A percentile compares a stretch with the other conserved stretches of the same genome.
These are phyloP conservation scores for Cheirogaleus major DNA, from an alignment of 2,797 vertebrate genomes.

Conservation along the genomic window DNA sequence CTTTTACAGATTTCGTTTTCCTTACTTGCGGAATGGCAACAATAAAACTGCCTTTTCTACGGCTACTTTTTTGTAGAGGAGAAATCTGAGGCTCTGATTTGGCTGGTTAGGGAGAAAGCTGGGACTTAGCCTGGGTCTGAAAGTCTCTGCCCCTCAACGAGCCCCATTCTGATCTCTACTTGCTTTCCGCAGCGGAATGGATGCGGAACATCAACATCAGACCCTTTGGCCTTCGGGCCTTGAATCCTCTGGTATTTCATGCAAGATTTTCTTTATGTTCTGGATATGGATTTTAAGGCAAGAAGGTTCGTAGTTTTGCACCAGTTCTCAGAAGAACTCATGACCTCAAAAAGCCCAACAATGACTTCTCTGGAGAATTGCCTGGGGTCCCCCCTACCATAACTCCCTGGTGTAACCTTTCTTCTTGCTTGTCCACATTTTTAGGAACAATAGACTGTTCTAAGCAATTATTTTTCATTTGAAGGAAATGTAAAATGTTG, in stretches of 20 bases:
- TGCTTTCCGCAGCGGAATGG: background rate
- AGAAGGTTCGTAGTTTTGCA: background rate
- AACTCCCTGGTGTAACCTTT: background rate
- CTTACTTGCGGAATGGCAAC: background rate
- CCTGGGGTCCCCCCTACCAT: background rate
- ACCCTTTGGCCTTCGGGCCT: background rate
- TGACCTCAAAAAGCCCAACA: background rate
- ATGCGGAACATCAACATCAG: background rate
- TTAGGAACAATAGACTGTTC: constrained; percentile 10
- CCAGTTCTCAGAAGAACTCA: background rate
- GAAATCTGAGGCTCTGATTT: background rate
- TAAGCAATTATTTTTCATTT: constrained; percentile 52
- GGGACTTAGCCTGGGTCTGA: background rate
- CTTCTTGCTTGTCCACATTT: background rate
- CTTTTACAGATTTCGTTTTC: background rate
- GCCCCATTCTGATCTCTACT: background rate
- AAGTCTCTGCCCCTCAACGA: background rate
- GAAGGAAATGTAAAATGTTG: constrained; percentile 42
- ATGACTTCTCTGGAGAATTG: background rate
- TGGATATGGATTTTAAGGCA: background rate
- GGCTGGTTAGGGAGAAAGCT: background rate
- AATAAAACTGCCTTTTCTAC: background rate
- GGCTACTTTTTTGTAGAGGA: background rate
- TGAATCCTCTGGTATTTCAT: background rate
- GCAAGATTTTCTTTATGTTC: background rate